Evolutionary conservation across 1,140 invertebrate genomes (phyloP), one percentile per base, ranked within the genome.

Genomic region (Bombus confusus): DNA sequence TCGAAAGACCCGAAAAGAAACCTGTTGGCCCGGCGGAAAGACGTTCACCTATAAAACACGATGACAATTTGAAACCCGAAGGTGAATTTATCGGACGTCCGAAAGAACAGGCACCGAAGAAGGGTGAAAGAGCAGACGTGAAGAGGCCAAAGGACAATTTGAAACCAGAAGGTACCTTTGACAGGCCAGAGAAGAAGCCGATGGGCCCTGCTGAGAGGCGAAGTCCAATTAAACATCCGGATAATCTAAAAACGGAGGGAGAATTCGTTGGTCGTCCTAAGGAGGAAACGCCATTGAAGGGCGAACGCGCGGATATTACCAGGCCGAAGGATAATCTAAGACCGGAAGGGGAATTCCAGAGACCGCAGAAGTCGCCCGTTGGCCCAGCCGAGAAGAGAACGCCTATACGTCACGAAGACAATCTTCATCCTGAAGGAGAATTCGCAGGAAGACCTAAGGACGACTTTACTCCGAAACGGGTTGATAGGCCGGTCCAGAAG

Each of bases 271-370:
- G 91, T 28, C 94, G 93, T 62, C 90, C 89, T 1, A 94, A 89
- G 86, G 95, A 91, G 83, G 89, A 87, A 57, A 79, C 86, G 18
- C 91, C 87, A 52, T 8, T 0, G 34, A 87, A 88, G 80, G 73
- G 92, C 39, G 87, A 85, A 43, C 90, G 90, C 12, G 91, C 87
- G 1, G 89, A 94, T 64, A 93, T 95, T 62, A 88, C 78, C 25
- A 92, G 92, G 28, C 95, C 95, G 3, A 74, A 87, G 5, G 85
- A 87, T 85, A 96, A 96, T 90, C 85, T 97, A 0, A 93, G 92
- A 75, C 95, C 95, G 0, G 96, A 97, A 93, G 96, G 96, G 5
- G 95, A 96, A 0, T 97, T 97, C 87, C 94, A 96, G 87, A 94
- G 93, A 12, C 83, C 87, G 1, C 8, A 82, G 31, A 83, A 85